Base-by-base conservation (phyloP, 2,797 vertebrate species). In the Eleutherodactylus coqui region DNA sequence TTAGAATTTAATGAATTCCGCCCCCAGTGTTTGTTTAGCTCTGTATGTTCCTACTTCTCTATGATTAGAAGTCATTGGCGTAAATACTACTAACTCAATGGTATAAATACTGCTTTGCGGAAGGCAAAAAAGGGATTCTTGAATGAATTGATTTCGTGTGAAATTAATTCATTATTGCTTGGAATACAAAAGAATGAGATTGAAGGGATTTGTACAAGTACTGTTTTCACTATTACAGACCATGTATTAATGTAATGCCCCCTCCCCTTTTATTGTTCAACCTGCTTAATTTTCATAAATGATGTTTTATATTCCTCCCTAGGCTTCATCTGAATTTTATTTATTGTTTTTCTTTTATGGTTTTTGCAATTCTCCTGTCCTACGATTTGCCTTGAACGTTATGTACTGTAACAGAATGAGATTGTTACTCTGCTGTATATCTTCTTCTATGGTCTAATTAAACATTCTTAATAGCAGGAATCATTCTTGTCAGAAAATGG, bases 401-500 rank as follows among this genome's bases (percentile, higher is more conserved):
- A 41, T 70, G n/a, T 43, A 58, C 67, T 70, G n/a, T 41, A 82
- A 82, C 10, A 55, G 19, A 53, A 73, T 55, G 49, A 77, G 32
- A 55, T 53, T 77, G 45, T 41, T 70, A 70, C 72, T 41, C 29
- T 55, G 32, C 67, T 73, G 41, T 45, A 29, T 58, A 29, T 83
- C 0, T 1, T n/a, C 29, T 36, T 72, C 32, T 60, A 85, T 79
- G 51, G 70, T 82, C 55, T 88, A 88, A 89, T 90, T 89, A 90
- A 41, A 88, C 3, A 27, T 75, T 86, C 81, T 89, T 90, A 88
- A 83, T 51, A 88, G 43, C 47, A 86, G 85, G 84, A 88, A 89
- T 90, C 90, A 90, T 41, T 43, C 36, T 87, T 64, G 62, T 70
- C 47, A 69, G 32, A 24, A 70, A 89, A 78, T 86, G 34, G 64